These are phyloP conservation scores for Drosophila buzzatii DNA, from an alignment of 2,888 invertebrate genomes.

Conservation along the genomic window DNA sequence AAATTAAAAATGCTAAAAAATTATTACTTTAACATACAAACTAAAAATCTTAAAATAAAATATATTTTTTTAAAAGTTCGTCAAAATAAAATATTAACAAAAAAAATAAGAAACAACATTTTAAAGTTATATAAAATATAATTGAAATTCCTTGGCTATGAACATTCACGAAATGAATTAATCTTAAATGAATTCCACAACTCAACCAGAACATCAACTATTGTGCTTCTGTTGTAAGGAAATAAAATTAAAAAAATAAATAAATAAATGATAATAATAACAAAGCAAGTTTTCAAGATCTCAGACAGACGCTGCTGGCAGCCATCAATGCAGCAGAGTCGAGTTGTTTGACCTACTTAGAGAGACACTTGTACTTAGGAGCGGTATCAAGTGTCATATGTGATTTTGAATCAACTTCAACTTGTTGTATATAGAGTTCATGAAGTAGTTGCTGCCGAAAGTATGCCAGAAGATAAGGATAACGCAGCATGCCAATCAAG, in stretches of 20 bases:
- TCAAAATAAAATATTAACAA: too few relatives aligned
- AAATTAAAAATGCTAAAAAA: too few relatives aligned
- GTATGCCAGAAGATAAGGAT: constrained; percentile 44
- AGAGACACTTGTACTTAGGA: constrained; percentile 22
- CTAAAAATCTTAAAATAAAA: too few relatives aligned
- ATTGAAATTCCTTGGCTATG: too few relatives aligned
- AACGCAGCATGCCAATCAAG: constrained; percentile 78
- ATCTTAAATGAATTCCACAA: too few relatives aligned
- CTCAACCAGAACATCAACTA: too few relatives aligned
- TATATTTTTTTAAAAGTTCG: too few relatives aligned
- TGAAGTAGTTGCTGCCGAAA: constrained; percentile 17
- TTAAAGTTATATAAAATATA: too few relatives aligned
- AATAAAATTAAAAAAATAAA: too few relatives aligned
- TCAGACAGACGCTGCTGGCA: constrained; percentile 15
- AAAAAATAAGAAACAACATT: background rate
- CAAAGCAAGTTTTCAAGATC: constrained; percentile 23
- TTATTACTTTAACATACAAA: too few relatives aligned
- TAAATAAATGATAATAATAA: background rate
- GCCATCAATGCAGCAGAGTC: background rate
- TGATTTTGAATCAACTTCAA: constrained; percentile 12
- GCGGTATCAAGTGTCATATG: constrained; percentile 50
- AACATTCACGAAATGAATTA: too few relatives aligned
- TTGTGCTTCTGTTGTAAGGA: too few relatives aligned
- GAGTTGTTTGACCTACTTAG: constrained; percentile 61
- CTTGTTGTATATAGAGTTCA: constrained; percentile 5